These are phyloP conservation scores for Otocyon megalotis DNA, from an alignment of 2,113 vertebrate species.

Conservation along the genomic window DNA sequence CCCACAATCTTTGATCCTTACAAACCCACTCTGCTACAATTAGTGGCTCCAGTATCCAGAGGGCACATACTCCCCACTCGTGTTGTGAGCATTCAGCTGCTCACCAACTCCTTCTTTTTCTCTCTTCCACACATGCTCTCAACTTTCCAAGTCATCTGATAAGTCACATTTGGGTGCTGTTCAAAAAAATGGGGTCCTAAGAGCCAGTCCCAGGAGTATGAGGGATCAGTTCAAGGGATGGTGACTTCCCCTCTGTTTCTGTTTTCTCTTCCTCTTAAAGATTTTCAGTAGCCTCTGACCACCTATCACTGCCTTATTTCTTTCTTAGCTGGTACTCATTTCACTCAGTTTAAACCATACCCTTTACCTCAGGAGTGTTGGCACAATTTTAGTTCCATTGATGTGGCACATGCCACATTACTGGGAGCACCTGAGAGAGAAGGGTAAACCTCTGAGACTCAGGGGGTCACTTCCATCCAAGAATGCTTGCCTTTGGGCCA, in stretches of 20 bases:
- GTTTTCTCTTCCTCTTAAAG: constrained; percentile 19
- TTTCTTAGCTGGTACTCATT: not conserved
- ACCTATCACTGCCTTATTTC: not conserved
- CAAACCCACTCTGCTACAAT: not conserved
- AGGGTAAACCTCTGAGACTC: not conserved
- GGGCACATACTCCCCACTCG: not conserved
- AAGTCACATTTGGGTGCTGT: not conserved
- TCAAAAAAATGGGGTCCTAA: not conserved
- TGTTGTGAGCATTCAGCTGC: not conserved
- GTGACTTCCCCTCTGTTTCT: not conserved
- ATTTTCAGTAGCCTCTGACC: not conserved
- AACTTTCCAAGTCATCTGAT: not conserved
- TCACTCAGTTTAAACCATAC: not conserved
- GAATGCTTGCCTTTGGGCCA: not conserved
- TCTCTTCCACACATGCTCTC: not conserved
- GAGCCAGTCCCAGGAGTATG: not conserved
- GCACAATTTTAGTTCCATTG: not conserved
- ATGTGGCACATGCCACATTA: not conserved
- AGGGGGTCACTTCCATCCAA: not conserved
- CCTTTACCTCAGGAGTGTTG: not conserved
- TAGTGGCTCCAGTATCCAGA: not conserved
- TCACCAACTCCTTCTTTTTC: not conserved
- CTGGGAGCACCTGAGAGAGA: not conserved
- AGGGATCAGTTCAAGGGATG: not conserved
- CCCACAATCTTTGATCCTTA: not conserved